Conservation (phyloP, 2,113 vertebrate genomes). For the Microcebus jonahi region DNA sequence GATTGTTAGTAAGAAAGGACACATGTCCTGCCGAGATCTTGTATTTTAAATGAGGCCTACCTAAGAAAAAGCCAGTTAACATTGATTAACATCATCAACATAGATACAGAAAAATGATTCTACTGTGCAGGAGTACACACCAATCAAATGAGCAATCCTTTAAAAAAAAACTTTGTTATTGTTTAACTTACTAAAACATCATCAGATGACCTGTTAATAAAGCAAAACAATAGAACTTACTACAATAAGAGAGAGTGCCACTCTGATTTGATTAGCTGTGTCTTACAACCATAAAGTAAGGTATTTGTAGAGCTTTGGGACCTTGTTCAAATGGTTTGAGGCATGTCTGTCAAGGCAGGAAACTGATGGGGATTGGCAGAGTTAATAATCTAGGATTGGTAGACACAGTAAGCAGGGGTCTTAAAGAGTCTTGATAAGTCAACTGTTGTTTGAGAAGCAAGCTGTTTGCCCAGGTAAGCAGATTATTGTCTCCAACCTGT, state of each 20-base stretch:
- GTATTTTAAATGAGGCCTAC: neutral
- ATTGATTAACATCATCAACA: neutral
- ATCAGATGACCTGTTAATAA: neutral
- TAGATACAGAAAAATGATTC: constrained; percentile 28
- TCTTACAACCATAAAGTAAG: neutral
- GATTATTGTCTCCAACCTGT: neutral
- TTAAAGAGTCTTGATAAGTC: neutral
- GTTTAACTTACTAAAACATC: neutral
- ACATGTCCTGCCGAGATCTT: constrained; percentile 30
- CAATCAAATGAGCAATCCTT: neutral
- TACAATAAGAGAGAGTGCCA: neutral
- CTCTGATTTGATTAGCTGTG: neutral
- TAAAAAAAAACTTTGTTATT: neutral
- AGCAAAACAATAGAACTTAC: neutral
- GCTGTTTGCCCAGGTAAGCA: neutral
- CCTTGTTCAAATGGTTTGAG: neutral
- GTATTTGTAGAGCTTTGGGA: neutral
- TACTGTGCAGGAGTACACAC: neutral
- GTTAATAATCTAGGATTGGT: neutral
- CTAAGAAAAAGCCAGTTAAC: neutral
- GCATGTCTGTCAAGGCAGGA: neutral
- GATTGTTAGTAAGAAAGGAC: constrained; percentile 27
- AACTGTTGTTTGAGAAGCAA: neutral
- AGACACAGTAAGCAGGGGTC: neutral
- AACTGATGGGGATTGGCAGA: neutral